Evolutionary conservation across 2,797 vertebrate species (phyloP).

Genomic region (Paratrypauchen microcephalus): DNA sequence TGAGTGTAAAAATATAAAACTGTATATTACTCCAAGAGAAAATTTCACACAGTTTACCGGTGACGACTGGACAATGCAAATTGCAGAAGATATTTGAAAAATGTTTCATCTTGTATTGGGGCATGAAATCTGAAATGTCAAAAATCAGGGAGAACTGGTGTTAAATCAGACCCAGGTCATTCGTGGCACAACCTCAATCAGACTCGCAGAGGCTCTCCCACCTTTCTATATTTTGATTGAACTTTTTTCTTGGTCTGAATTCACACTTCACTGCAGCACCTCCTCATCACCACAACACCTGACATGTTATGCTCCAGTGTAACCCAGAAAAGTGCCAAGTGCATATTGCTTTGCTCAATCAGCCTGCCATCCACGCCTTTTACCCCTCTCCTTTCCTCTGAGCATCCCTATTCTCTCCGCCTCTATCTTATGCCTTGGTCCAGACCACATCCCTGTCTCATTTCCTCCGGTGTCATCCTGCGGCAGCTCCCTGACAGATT

Average conservation of each 20-base stretch:
- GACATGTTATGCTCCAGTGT: slow-evolving; percentile 36
- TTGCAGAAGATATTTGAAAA: background rate
- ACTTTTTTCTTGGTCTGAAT: slow-evolving; percentile 15
- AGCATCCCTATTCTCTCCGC: slow-evolving; percentile 18
- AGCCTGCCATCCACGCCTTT: background rate
- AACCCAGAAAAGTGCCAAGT: slow-evolving; percentile 39
- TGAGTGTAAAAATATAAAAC: background rate
- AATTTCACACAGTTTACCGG: background rate
- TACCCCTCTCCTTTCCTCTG: slow-evolving; percentile 9
- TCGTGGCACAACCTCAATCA: slow-evolving; percentile 13
- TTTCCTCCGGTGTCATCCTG: slow-evolving; percentile 42
- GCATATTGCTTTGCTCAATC: slow-evolving; percentile 9
- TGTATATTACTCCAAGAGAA: background rate
- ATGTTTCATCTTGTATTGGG: background rate
- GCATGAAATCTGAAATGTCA: background rate
- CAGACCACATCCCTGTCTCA: slow-evolving; percentile 21
- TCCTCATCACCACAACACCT: slow-evolving; percentile 45
- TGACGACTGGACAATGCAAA: background rate
- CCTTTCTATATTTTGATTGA: slow-evolving; percentile 42
- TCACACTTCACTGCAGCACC: slow-evolving; percentile 4
- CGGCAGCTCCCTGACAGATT: slow-evolving; percentile 49
- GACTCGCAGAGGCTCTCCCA: background rate
- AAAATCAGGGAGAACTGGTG: background rate
- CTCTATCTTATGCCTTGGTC: slow-evolving; percentile 5
- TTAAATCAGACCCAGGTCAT: slow-evolving; percentile 9